Conservation (phyloP, 2,888 invertebrate species). For the Cyclophora punctaria region DNA sequence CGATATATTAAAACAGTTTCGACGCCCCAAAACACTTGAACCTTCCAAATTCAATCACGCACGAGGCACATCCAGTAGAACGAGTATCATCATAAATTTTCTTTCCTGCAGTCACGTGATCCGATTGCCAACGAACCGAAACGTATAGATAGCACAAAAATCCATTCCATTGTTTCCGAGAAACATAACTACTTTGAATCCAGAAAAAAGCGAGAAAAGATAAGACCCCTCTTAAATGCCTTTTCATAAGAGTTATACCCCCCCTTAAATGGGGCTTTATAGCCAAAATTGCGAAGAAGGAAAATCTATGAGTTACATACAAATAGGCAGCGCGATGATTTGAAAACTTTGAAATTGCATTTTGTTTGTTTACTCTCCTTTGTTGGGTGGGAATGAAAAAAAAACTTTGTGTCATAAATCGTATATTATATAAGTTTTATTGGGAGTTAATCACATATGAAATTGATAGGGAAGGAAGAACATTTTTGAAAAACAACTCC, state of each 20-base stretch:
- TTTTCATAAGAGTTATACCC: conserved; percentile 14
- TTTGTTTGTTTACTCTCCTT: not conserved
- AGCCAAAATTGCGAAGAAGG: conserved; percentile 12
- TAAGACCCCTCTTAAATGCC: too few relatives aligned
- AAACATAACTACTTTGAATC: conserved; percentile 18
- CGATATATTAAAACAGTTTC: too few relatives aligned
- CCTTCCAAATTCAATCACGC: too few relatives aligned
- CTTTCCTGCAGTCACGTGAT: not conserved
- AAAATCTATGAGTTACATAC: conserved; percentile 15
- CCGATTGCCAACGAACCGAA: not conserved
- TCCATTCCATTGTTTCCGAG: conserved; percentile 9
- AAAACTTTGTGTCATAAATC: too few relatives aligned
- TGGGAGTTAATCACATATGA: too few relatives aligned
- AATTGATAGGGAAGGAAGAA: too few relatives aligned
- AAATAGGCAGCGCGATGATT: conserved; percentile 6
- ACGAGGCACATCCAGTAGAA: too few relatives aligned
- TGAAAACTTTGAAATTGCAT: not conserved
- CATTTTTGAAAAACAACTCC: too few relatives aligned
- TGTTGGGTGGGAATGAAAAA: too few relatives aligned
- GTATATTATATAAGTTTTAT: too few relatives aligned
- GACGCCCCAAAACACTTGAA: too few relatives aligned
- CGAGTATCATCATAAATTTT: not conserved
- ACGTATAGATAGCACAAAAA: not conserved
- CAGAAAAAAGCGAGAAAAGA: conserved; percentile 16
- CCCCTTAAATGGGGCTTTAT: conserved; percentile 18